Evolutionary conservation across 2,113 vertebrate genomes (phyloP).

Genomic region (Misgurnus mizolepis): DNA sequence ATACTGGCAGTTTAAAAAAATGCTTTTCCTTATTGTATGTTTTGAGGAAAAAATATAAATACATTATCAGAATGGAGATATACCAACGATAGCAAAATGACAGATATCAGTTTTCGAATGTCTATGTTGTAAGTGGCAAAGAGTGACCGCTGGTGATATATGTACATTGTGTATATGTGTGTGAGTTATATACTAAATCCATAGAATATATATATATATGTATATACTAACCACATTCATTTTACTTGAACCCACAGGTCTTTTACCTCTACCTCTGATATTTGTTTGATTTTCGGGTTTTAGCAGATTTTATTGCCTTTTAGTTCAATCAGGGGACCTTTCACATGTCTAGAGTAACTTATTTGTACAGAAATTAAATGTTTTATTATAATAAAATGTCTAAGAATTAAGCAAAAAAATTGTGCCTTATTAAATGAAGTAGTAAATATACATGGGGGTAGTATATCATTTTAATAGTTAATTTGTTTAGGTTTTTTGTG

Average conservation of each 20-base stretch:
- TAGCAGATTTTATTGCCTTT: background rate
- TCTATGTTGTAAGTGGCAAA: background rate
- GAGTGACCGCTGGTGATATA: background rate
- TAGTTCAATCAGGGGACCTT: slow-evolving; percentile 40
- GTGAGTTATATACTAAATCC: too few species aligned
- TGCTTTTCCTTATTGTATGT: background rate
- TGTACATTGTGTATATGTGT: slow-evolving; percentile 8
- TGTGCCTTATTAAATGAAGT: slow-evolving; percentile 30
- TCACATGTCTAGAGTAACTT: slow-evolving; percentile 43
- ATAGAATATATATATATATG: background rate
- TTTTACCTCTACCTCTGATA: slow-evolving; percentile 37
- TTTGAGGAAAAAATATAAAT: background rate
- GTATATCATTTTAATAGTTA: background rate
- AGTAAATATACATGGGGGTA: slow-evolving; percentile 10
- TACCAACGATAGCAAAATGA: background rate
- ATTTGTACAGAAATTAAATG: slow-evolving; percentile 48
- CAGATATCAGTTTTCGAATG: background rate
- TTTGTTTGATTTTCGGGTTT: slow-evolving; percentile 5
- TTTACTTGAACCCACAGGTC: background rate
- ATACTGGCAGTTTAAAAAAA: background rate
- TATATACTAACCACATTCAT: background rate
- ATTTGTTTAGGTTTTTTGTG: background rate
- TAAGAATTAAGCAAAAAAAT: slow-evolving; percentile 1
- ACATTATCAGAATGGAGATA: too few species aligned
- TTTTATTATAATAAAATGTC: slow-evolving; percentile 33